Evolutionary conservation across 2,888 invertebrate genomes (phyloP), one percentile per base, ranked within the genome.

Genomic region (Drepana falcataria): DNA sequence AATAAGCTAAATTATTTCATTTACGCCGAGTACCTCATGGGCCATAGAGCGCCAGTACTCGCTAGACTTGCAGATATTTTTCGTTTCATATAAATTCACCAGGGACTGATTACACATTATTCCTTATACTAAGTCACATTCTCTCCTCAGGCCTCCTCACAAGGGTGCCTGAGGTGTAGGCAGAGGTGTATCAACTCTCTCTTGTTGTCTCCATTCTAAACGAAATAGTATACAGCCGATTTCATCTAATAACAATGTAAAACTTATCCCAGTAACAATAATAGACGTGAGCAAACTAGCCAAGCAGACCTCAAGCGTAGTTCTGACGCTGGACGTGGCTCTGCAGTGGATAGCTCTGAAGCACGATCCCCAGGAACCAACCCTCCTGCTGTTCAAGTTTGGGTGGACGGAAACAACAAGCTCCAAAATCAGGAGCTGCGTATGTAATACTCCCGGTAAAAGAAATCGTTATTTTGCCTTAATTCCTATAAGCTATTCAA

Each of bases 351-450:
- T 72, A 7, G 64, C 64, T 0, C 48, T 85, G 53, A 78, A 73
- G 49, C 66, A 71, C 0, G 79, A 85, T 57, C 77, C 83, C 0
- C 58, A 53, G 3, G 83, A 81, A 48, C 81, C 86, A 0, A 85
- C 86, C 0, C 55, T 86, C 2, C 52, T 86, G 2, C 68, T 86
- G 9, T 85, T 87, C 69, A 83, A 76, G 55, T 87, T 86, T 51
- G 84, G 84, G 2, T 86, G 85, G 83, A 67, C 64, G 0, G 70
- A 72, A 0, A 58, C 64, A 0, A 55, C 51, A 2, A 58, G 57
- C 1, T 62, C 57, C 2, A 73, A 63, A 35, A 60, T 64, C 0
- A 68, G 69, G 34, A 72, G 64, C 34, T 86, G 86, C 54, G 65
- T 73, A 34, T 86, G 86, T 60, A 71, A 73, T 55, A 76, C 81